Conservation (phyloP, 2,797 vertebrate species). For the Gallirallus australis region DNA sequence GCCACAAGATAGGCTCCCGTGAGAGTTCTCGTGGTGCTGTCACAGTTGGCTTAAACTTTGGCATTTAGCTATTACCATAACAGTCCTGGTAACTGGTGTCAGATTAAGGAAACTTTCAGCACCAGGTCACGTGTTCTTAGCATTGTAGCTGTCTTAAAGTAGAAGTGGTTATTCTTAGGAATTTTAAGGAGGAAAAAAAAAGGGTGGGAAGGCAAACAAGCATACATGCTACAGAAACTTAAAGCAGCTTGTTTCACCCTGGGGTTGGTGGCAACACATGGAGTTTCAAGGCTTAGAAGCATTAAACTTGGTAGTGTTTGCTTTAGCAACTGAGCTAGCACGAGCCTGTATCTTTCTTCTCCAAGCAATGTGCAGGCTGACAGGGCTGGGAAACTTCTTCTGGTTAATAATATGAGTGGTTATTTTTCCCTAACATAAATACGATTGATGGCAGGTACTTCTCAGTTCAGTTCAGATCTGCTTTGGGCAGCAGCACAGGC, state of each 20-base stretch:
- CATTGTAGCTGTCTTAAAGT: neutral
- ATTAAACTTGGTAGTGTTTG: neutral
- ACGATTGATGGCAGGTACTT: neutral
- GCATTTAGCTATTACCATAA: neutral
- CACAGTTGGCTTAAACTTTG: neutral
- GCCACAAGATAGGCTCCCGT: neutral
- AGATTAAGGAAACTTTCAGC: neutral
- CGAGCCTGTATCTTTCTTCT: neutral
- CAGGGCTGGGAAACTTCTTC: neutral
- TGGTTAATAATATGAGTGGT: neutral
- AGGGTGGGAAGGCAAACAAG: neutral
- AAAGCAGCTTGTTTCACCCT: neutral
- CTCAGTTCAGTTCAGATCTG: neutral
- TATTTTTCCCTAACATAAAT: neutral
- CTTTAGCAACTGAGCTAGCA: neutral
- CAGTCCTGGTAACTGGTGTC: neutral
- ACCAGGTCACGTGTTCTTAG: neutral
- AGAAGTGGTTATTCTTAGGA: neutral
- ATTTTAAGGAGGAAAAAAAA: rapidly evolving
- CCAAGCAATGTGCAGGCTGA: neutral
- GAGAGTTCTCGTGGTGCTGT: neutral
- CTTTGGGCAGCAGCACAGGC: neutral
- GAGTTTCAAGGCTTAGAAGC: neutral
- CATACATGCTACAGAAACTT: neutral
- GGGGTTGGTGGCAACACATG: neutral